These are phyloP conservation scores for Candidula unifasciata DNA, from an alignment of 2,888 invertebrate genomes.

Conservation along the genomic window DNA sequence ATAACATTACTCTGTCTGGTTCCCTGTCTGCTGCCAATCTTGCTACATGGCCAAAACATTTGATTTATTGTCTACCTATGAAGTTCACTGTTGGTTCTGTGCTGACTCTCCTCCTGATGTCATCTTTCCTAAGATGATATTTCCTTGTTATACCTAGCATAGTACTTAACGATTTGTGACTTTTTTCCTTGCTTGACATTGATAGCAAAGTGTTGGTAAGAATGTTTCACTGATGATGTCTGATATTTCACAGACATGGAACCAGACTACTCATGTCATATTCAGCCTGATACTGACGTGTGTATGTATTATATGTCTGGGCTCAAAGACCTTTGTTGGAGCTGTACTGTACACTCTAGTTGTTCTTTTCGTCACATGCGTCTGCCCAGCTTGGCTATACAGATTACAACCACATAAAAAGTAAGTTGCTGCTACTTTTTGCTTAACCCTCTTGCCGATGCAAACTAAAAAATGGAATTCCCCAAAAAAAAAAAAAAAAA, in stretches of 20 bases:
- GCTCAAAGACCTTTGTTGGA: constrained; percentile 67
- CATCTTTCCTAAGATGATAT: too few relatives aligned
- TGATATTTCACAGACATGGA: constrained; percentile 40
- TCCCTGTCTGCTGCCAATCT: too few relatives aligned
- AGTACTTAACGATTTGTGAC: too few relatives aligned
- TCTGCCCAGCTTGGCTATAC: constrained; percentile 78
- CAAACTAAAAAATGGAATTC: neutral
- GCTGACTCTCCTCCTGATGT: too few relatives aligned
- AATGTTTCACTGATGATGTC: neutral
- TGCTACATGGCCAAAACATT: too few relatives aligned
- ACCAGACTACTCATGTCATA: constrained; percentile 59
- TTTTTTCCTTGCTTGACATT: too few relatives aligned
- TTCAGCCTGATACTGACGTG: constrained; percentile 65
- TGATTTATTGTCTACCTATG: too few relatives aligned
- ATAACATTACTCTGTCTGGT: too few relatives aligned
- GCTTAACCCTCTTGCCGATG: neutral
- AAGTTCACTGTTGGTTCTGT: too few relatives aligned
- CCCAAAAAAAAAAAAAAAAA: too few relatives aligned
- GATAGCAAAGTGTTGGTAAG: too few relatives aligned
- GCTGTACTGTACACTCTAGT: constrained; percentile 70
- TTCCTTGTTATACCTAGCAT: too few relatives aligned
- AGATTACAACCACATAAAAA: constrained; percentile 78
- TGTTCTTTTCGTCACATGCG: constrained; percentile 77
- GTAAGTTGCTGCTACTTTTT: constrained; percentile 64
- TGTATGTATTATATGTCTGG: constrained; percentile 61